Conservation (phyloP, 2,888 invertebrate genomes). For the Stegophylla sp. region DNA sequence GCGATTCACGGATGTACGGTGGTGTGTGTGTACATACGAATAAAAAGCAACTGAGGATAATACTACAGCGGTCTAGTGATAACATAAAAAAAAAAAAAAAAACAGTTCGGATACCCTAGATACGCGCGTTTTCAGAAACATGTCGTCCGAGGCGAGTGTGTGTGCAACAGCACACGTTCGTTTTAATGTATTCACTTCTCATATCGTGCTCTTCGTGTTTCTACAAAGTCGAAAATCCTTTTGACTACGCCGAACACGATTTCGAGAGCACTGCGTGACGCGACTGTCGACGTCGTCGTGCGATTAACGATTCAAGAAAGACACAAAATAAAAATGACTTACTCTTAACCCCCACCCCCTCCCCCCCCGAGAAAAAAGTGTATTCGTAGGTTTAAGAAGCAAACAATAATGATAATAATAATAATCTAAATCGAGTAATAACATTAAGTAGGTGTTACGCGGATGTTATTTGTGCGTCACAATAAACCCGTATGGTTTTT, state of each 20-base stretch:
- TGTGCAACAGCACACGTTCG: background rate
- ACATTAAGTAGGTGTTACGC: too few relatives aligned
- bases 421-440: background rate
- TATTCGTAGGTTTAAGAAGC: background rate
- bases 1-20: too few relatives aligned
- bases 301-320: background rate
- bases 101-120: background rate
- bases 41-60: too few relatives aligned
- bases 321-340: background rate
- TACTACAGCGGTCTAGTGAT: too few relatives aligned
- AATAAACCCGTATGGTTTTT: too few relatives aligned
- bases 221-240: slow-evolving; percentile 4
- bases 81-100: too few relatives aligned
- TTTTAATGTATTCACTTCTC: background rate
- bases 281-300: slow-evolving; percentile 11
- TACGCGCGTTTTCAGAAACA: background rate
- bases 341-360: too few relatives aligned
- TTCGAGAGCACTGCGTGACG: slow-evolving; percentile 36
- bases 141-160: too few relatives aligned
- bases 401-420: background rate
- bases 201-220: background rate
- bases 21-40: too few relatives aligned
- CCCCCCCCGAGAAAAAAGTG: too few relatives aligned
- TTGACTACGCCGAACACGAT: slow-evolving; percentile 42
- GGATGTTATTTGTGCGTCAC: too few relatives aligned